Evolutionary conservation across 2,113 vertebrate species (phyloP), one percentile per base, ranked within the genome.

Genomic region (Pogonocichla stellata): DNA sequence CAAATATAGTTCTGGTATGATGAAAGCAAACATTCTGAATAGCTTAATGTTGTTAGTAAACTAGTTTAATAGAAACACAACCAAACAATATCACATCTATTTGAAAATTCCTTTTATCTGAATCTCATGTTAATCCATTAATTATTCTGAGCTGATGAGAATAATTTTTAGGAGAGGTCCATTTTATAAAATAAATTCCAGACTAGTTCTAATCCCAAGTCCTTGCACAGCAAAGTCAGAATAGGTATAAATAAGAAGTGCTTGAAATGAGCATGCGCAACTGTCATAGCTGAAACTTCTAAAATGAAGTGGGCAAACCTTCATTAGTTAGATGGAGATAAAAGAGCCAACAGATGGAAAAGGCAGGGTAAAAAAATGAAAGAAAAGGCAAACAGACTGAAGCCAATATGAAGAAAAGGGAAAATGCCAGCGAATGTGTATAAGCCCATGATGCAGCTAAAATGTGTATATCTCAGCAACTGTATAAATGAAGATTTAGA

Each of bases 221-320:
- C 17, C 7, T 89, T 50, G 31, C 8, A 65, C n/a, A 69, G 19
- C 10, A 54, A 74, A 82, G 42, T 42, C 50, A 54, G 47, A 62
- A 62, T 9, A 80, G 5, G 16, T 88, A 36, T 28, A 60, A 86
- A 72, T 54, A 51, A 64, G 23, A 83, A 71, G 24, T 31, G 15
- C 13, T 50, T 66, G 18, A 71, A 89, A 58, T 40, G 47, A 75
- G 6, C 9, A 23, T 9, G 11, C 72, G 48, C 45, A 92, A 42
- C 94, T 82, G 40, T 72, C 58, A 80, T 19, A 89, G 47, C 60
- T 60, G 77, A 89, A 91, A 77, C 25, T 92, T 90, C 79, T 95
- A 31, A 62, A 91, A 54, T 71, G 14, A 53, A 80, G 23, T 58
- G 53, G 40, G n/a, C 75, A 90, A 56, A 48, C 66, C 62, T 92